Conservation (phyloP, 1,140 invertebrate genomes). For the Platorchestia sp. region DNA sequence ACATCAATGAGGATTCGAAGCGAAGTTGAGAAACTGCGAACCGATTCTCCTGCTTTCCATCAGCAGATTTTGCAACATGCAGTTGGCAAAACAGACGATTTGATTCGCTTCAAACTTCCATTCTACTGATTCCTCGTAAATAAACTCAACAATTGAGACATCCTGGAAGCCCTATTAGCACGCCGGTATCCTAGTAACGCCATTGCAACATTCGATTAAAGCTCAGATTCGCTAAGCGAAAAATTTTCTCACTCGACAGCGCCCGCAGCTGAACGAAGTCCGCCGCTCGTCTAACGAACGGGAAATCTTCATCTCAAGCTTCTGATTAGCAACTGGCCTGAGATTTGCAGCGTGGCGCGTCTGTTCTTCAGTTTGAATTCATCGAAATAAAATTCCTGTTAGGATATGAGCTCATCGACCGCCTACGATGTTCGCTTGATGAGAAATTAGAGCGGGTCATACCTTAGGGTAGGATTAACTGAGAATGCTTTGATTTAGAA, state of each 20-base stretch:
- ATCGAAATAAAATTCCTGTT: background rate
- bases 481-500: background rate
- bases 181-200: background rate
- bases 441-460: background rate
- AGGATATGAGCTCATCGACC: background rate
- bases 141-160: background rate
- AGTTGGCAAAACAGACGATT: no score
- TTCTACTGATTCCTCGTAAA: background rate
- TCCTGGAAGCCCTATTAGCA: background rate
- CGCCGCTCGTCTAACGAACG: background rate
- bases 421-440: background rate
- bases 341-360: background rate
- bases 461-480: background rate
- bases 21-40: no score
- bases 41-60: no score
- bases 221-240: background rate
- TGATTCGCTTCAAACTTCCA: background rate
- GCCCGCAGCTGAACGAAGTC: background rate
- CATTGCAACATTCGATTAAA: background rate
- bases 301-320: background rate
- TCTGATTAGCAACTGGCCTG: background rate
- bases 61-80: no score
- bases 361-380: background rate
- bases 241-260: background rate
- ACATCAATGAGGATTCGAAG: no score